Evolutionary conservation across 1,140 invertebrate species (phyloP).

Genomic region (Anastrepha ludens): DNA sequence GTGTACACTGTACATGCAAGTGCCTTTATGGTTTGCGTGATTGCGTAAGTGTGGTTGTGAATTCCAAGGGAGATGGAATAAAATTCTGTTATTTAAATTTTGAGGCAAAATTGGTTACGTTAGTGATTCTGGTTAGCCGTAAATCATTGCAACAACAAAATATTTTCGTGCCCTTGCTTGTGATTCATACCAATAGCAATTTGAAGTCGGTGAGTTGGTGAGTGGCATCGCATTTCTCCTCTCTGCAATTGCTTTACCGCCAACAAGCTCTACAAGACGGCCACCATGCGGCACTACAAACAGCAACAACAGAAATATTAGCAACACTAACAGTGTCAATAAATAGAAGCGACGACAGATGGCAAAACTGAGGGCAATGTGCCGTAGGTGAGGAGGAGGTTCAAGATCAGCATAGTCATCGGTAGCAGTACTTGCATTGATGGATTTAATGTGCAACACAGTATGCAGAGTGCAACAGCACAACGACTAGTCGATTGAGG

Average conservation of each 20-base stretch:
- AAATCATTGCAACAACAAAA: conserved; percentile 36
- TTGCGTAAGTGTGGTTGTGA: not conserved
- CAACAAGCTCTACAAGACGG: not conserved
- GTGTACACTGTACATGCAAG: not conserved
- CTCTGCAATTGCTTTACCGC: not conserved
- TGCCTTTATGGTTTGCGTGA: not conserved
- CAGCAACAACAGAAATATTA: not conserved
- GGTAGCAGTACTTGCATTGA: conserved; percentile 18
- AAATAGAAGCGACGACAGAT: conserved; percentile 27
- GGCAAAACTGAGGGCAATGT: conserved; percentile 1
- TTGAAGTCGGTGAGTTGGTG: not conserved
- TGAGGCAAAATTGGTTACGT: conserved; percentile 22
- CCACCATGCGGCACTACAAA: not conserved
- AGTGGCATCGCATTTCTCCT: not conserved
- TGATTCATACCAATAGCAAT: not conserved
- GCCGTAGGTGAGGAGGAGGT: not conserved
- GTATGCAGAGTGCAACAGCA: not conserved
- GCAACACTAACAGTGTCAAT: conserved; percentile 37
- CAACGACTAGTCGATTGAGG: not conserved
- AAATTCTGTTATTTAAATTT: conserved; percentile 34
- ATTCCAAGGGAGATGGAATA: conserved; percentile 8
- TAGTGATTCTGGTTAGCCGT: not conserved
- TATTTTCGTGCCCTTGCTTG: not conserved
- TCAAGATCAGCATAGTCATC: not conserved
- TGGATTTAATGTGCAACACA: conserved; percentile 42